Conservation (phyloP, 1,140 invertebrate genomes). For the Himalopsyche phryganea region DNA sequence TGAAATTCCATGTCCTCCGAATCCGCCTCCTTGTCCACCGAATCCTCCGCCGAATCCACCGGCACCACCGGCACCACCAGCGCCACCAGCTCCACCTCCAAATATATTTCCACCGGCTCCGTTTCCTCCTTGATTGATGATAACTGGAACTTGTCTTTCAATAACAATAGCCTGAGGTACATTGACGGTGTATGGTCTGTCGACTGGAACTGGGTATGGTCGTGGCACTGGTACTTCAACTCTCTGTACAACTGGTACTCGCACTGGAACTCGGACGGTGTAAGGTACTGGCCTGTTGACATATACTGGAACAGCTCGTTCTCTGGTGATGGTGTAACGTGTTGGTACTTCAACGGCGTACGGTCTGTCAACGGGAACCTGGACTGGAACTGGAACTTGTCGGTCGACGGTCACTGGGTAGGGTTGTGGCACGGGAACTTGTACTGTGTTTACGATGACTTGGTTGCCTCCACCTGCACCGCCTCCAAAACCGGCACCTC, state of each 20-base stretch:
- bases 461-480: background rate
- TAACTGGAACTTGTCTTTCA: conserved; percentile 32
- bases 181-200: conserved; percentile 43
- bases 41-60: background rate
- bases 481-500: conserved; percentile 1
- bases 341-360: conserved; percentile 27
- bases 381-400: conserved; percentile 21
- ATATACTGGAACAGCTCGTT: conserved; percentile 38
- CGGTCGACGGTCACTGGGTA: conserved; percentile 33
- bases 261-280: conserved; percentile 33
- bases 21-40: background rate
- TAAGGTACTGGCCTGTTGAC: conserved; percentile 34
- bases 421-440: conserved; percentile 28
- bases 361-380: conserved; percentile 21
- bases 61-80: conserved; percentile 4
- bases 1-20: conserved; percentile 12
- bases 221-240: conserved; percentile 39
- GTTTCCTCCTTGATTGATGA: conserved; percentile 22
- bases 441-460: conserved; percentile 19
- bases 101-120: background rate
- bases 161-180: conserved; percentile 26
- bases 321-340: conserved; percentile 36
- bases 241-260: conserved; percentile 43
- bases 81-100: conserved; percentile 5
- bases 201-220: conserved; percentile 39